Conservation (phyloP, 2,888 invertebrate genomes). For the Tenodera sinensis region DNA sequence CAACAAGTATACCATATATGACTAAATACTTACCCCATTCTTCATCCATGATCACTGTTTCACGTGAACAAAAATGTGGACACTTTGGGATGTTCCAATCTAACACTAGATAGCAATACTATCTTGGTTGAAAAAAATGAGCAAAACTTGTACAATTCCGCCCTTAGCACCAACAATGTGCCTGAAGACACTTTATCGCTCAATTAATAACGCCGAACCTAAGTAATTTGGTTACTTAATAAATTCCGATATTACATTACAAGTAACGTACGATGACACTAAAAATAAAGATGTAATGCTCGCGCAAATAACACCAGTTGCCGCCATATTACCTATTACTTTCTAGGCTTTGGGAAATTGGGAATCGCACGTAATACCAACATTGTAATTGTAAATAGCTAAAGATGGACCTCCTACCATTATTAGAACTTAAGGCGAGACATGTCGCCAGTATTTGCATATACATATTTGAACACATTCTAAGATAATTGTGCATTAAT, state of each 20-base stretch:
- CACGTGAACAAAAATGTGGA: constrained; percentile 26
- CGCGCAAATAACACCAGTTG: background rate
- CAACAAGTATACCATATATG: background rate
- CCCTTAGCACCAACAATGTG: background rate
- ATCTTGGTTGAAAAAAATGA: background rate
- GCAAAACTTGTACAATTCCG: background rate
- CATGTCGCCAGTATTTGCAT: too few relatives aligned
- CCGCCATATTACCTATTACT: background rate
- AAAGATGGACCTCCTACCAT: background rate
- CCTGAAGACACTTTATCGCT: background rate
- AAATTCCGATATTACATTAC: background rate
- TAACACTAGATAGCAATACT: constrained; percentile 27
- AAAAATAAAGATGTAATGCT: background rate
- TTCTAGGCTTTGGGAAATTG: background rate
- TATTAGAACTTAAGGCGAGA: too few relatives aligned
- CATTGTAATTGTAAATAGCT: background rate
- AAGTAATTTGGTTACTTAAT: background rate
- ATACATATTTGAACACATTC: too few relatives aligned
- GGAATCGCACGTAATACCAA: background rate
- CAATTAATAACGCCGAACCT: background rate
- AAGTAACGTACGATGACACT: background rate
- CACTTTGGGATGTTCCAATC: background rate
- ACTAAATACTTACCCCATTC: constrained; percentile 60
- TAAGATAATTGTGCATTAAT: too few relatives aligned
- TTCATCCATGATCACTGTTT: constrained; percentile 55